Percentiles rank a stretch among this genome's conserved stretches.
phyloP scores from a whole-genome alignment of 2,113 vertebrate genomes.

The Mionectes macconnelli region DNA sequence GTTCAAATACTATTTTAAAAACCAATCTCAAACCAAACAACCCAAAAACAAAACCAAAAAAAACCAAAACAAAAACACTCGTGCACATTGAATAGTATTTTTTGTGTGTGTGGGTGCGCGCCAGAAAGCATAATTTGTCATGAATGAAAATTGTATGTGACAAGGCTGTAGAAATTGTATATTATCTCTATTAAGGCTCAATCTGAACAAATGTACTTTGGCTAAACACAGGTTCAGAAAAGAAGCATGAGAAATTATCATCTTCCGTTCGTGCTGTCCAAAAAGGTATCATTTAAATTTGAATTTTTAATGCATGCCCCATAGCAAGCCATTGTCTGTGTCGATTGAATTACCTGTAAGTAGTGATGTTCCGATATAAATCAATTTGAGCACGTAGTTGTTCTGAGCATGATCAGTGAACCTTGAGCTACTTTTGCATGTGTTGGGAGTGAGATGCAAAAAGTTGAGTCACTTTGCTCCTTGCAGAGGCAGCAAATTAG shows the following conservation, averaged over 20 bases:
- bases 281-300: constrained; percentile 91
- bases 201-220: constrained; percentile 87
- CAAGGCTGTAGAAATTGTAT: constrained; percentile 84
- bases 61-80: constrained; percentile 70
- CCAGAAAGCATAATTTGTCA: constrained; percentile 79
- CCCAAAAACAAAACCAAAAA: constrained; percentile 32
- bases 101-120: constrained; percentile 78
- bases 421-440: constrained; percentile 11
- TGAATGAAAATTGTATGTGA: constrained; percentile 82
- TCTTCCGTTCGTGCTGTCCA: constrained; percentile 97
- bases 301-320: constrained; percentile 83
- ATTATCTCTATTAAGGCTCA: constrained; percentile 81
- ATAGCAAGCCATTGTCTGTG: constrained; percentile 65
- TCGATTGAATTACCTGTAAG: constrained; percentile 58
- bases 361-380: constrained; percentile 78
- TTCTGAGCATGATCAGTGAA: not conserved
- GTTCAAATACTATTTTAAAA: constrained; percentile 60
- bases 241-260: constrained; percentile 97
- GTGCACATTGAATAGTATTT: constrained; percentile 78
- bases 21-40: constrained; percentile 55
- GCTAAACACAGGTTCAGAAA: constrained; percentile 93
- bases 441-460: not conserved
- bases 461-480: not conserved
- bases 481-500: not conserved
- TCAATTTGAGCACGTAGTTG: not conserved